Base-by-base conservation (phyloP, 92 coral and sea anemone genomes). In the Zoanthus solanderi region DNA sequence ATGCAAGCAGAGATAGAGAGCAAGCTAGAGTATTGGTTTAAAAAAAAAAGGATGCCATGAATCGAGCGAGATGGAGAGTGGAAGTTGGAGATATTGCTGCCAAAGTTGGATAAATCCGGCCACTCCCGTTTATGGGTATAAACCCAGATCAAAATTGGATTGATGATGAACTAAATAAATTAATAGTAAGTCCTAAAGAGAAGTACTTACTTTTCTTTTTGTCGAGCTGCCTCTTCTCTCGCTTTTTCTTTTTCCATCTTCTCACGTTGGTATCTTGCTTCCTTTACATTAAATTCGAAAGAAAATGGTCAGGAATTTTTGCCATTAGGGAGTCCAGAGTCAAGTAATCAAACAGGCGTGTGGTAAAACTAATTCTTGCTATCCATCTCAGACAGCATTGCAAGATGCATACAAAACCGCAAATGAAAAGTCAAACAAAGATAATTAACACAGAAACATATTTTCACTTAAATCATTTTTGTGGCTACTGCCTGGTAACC, bases 171-270 rank as follows among this genome's bases (percentile, higher is more conserved):
- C n/a, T n/a, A n/a, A n/a, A n/a, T n/a, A n/a, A n/a, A n/a, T n/a
- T n/a, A n/a, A n/a, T n/a, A n/a, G n/a, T 0, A 37, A 37, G 23
- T 58, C 1, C 2, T 16, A 0, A 14, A 58, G 14, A 15, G 9
- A n/a, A n/a, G n/a, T n/a, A n/a, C 69, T 11, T 71, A 90, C 92
- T 88, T 90, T 37, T 83, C 99, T 78, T 93, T 96, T 84, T 96
- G 97, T 65, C 93, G 92, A 7, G 99, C 98, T 9, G 99, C 99
- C 72, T 96, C 99, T 66, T 96, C 99, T 78, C 99, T 90, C 17
- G 98, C 99, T 75, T 92, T 95, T 86, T 96, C 99, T 75, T 88
- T 90, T 75, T 96, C 99, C 85, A 93, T 93, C 79, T 96, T 96
- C 67, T 96, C 99, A 53, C 98, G 89, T 68, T 92, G 91, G 83